These are phyloP conservation scores for Apamea crenata DNA, from an alignment of 2,888 invertebrate genomes.

Conservation along the genomic window DNA sequence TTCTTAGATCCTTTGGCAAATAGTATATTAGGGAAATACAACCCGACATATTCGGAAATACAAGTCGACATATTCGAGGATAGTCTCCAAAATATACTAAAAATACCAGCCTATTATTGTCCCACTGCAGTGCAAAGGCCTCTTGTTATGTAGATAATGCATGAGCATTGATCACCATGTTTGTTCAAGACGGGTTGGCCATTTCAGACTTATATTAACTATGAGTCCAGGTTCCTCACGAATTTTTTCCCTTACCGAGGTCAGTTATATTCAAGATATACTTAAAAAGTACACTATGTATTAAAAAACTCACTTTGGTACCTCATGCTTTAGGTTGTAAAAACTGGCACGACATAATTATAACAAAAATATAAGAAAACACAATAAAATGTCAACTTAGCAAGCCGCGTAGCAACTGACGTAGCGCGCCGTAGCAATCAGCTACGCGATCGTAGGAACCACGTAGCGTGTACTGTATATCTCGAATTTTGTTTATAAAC, in stretches of 20 bases:
- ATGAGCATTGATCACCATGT: not conserved
- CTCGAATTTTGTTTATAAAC: not conserved
- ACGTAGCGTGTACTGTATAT: not conserved
- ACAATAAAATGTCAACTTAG: not conserved
- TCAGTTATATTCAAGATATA: not conserved
- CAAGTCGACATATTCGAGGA: not conserved
- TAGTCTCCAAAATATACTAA: not conserved
- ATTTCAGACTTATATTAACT: not conserved
- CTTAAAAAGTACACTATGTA: not conserved
- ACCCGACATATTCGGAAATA: no score
- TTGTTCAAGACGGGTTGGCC: not conserved
- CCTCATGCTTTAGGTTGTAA: not conserved
- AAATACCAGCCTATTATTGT: not conserved
- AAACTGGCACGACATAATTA: not conserved
- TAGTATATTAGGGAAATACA: not conserved
- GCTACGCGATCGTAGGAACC: conserved; percentile 27
- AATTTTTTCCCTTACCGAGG: not conserved
- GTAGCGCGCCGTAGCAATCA: not conserved
- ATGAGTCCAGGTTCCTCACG: not conserved
- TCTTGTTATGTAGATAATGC: not conserved
- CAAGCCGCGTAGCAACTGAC: not conserved
- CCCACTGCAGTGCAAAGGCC: not conserved
- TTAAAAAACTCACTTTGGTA: not conserved
- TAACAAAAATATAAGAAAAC: not conserved
- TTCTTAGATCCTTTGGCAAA: not conserved